Evolutionary conservation across 2,888 invertebrate genomes (phyloP), one percentile per base, ranked within the genome.

Genomic region (Furcula furcula): DNA sequence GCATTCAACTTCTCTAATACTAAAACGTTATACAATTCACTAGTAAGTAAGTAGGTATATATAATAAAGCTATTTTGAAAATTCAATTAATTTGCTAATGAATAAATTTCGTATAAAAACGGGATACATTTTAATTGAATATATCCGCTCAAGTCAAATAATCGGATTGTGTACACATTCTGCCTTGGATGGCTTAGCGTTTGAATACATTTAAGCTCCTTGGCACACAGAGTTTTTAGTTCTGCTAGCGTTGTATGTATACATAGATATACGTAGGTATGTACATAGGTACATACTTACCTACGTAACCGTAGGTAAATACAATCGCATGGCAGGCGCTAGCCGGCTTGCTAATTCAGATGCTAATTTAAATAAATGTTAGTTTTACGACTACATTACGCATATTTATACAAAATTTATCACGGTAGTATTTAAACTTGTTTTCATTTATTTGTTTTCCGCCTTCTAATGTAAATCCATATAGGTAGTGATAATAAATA

Each of bases 91-190:
- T n/a, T n/a, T n/a, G n/a, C n/a, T n/a, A n/a, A n/a, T n/a, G n/a
- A n/a, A n/a, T n/a, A n/a, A n/a, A n/a, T n/a, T n/a, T n/a, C n/a
- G n/a, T n/a, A n/a, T n/a, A n/a, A n/a, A n/a, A n/a, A n/a, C n/a
- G 32, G 40, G n/a, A 36, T 34, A 49, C 21, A 36, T 38, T 49
- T 40, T 43, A 26, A 34, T 43, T 43, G 29, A 46, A 50, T 50
- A 43, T 40, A 40, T 50, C 15, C 4, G 6, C 11, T 33, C 25
- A 34, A 36, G 35, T 42, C 22, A 9, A 9, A 32, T 7, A 9
- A 11, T 12, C 10, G 23, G 12, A 7, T 7, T 7, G 12, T 22
- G 11, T 11, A 22, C 9, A 22, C n/a, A n/a, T n/a, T n/a, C n/a
- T n/a, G n/a, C n/a, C n/a, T n/a, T n/a, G n/a, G n/a, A n/a, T 12